phyloP scores from a whole-genome alignment of 2,888 invertebrate genomes.

The Fabriciana adippe region DNA sequence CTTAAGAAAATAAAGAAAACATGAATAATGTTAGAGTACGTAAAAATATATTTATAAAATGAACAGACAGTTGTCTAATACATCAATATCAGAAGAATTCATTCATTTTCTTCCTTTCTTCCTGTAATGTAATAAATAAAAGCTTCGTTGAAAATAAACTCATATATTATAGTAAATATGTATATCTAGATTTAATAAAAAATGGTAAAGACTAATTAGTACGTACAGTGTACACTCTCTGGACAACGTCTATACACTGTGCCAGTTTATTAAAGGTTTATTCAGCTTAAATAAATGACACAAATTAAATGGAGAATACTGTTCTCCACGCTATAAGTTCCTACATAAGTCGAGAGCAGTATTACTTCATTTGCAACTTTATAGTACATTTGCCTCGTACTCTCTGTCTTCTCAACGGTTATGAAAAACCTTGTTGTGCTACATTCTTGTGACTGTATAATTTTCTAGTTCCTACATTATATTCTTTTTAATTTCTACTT shows the following conservation, averaged over 20 bases:
- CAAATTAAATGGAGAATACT: conserved; percentile 64
- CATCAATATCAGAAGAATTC: too few species aligned
- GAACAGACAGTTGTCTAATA: too few species aligned
- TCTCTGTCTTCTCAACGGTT: conserved; percentile 49
- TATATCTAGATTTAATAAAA: neutral
- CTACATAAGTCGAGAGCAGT: conserved; percentile 61
- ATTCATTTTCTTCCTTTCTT: too few species aligned
- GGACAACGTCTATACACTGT: conserved; percentile 46
- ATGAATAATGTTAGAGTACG: too few species aligned
- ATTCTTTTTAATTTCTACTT: neutral
- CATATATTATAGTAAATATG: too few species aligned
- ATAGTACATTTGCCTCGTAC: conserved; percentile 62
- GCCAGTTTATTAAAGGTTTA: conserved; percentile 65
- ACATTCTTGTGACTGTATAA: conserved; percentile 30
- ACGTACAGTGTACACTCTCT: conserved; percentile 19
- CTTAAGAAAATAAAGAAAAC: too few species aligned
- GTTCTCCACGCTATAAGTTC: conserved; percentile 45
- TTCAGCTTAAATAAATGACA: conserved; percentile 74
- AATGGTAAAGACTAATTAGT: conserved; percentile 37
- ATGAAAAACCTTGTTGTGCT: conserved; percentile 59
- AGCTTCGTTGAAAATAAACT: too few species aligned
- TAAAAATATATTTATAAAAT: neutral
- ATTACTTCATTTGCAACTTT: conserved; percentile 80
- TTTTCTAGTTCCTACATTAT: conserved; percentile 17
- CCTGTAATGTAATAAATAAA: too few species aligned